These are phyloP conservation scores for Merodon equestris DNA, from an alignment of 2,888 invertebrate genomes.

Conservation along the genomic window DNA sequence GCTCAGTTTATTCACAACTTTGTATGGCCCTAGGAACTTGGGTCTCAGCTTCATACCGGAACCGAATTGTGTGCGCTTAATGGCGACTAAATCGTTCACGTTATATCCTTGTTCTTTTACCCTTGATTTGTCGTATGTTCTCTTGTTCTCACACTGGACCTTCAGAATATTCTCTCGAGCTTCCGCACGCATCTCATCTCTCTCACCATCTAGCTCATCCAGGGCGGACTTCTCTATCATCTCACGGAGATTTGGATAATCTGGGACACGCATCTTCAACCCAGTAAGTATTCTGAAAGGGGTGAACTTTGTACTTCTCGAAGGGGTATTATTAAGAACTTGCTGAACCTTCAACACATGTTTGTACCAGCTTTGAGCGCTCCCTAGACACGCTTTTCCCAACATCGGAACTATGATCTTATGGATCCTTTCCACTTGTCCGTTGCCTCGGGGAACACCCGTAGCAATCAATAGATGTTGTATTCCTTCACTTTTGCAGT, in stretches of 20 bases:
- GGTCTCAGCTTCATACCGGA: constrained; percentile 31
- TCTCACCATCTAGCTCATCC: neutral
- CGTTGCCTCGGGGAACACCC: neutral
- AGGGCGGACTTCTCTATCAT: too few species aligned
- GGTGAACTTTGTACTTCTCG: neutral
- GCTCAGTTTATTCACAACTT: constrained; percentile 4
- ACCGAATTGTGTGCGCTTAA: constrained; percentile 51
- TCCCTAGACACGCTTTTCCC: too few species aligned
- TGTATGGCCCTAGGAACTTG: constrained; percentile 46
- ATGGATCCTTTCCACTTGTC: neutral
- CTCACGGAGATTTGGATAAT: too few species aligned
- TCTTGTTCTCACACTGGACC: constrained; percentile 28
- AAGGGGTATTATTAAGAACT: neutral
- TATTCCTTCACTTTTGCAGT: constrained; percentile 71
- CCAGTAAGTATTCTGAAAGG: neutral
- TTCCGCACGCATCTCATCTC: neutral
- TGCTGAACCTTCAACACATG: neutral
- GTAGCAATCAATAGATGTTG: constrained; percentile 71
- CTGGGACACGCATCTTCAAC: too few species aligned
- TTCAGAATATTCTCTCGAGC: constrained; percentile 2
- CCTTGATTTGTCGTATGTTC: neutral
- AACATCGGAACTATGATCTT: neutral
- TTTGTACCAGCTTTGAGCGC: neutral
- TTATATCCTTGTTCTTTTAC: constrained; percentile 2
- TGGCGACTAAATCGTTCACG: constrained; percentile 38